Percentiles rank a stretch among this genome's conserved stretches.
phyloP scores from a whole-genome alignment of 2,888 invertebrate genomes.

The Ophion ellenae region DNA sequence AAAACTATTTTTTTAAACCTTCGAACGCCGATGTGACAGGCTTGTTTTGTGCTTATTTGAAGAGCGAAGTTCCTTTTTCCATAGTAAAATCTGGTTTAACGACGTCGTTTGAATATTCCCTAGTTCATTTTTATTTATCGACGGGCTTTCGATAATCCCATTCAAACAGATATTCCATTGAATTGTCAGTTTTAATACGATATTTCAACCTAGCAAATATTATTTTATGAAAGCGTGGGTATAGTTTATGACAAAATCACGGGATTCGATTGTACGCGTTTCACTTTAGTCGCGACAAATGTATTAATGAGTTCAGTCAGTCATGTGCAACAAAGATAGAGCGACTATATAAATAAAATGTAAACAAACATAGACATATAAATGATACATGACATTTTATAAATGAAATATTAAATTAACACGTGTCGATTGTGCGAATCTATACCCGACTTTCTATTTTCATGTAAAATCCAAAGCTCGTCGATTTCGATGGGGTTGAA shows the following conservation, averaged over 20 bases:
- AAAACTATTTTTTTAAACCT: too few species aligned
- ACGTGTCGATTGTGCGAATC: too few species aligned
- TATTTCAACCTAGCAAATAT: neutral
- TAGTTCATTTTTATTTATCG: neutral
- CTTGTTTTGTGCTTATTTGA: neutral
- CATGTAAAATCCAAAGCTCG: too few species aligned
- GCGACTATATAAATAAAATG: neutral
- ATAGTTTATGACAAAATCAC: neutral
- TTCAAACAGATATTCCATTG: neutral
- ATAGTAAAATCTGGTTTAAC: neutral
- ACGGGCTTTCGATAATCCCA: neutral
- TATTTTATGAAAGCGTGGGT: neutral
- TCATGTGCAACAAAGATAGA: neutral
- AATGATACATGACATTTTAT: neutral
- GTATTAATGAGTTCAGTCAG: neutral
- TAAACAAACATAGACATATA: neutral
- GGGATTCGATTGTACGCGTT: neutral
- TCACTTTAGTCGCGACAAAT: too few species aligned
- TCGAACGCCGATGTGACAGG: too few species aligned
- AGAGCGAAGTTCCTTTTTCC: neutral
- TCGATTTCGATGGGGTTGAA: too few species aligned
- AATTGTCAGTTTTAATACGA: neutral
- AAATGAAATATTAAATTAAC: too few species aligned
- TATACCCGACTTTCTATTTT: too few species aligned
- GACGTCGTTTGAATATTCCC: neutral